Evolutionary conservation across 2,797 vertebrate species (phyloP).

Genomic region (Coluber constrictor): DNA sequence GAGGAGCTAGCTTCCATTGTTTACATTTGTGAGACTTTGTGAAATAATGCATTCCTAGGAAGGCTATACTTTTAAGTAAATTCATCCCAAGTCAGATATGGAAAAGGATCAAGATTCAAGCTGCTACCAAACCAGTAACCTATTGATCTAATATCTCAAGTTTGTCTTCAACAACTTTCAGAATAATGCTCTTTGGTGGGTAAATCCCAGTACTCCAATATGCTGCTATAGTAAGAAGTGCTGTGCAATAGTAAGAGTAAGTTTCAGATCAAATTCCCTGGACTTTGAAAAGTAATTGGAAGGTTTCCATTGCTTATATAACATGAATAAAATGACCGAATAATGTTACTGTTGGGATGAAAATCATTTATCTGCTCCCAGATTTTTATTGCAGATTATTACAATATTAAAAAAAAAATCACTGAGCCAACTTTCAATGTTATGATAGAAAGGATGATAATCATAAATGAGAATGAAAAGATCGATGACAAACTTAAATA

Average conservation of each 20-base stretch:
- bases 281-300: slow-evolving; percentile 29
- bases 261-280: slow-evolving; percentile 9
- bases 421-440: neutral
- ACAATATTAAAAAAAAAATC: neutral
- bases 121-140: neutral
- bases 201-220: slow-evolving; percentile 9
- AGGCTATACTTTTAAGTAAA: neutral
- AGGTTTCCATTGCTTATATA: slow-evolving; percentile 26
- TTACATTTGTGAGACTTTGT: neutral
- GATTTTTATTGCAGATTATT: slow-evolving; percentile 10
- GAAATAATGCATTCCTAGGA: neutral
- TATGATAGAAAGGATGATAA: neutral
- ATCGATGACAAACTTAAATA: neutral
- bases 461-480: neutral
- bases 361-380: slow-evolving; percentile 13
- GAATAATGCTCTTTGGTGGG: neutral
- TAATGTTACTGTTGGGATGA: neutral
- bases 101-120: neutral
- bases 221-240: neutral
- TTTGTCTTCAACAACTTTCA: neutral
- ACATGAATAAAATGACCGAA: slow-evolving; percentile 29
- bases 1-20: neutral
- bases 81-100: neutral
- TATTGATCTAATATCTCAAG: neutral
- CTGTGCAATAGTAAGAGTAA: slow-evolving; percentile 29